Percentiles rank a stretch among this genome's conserved stretches.
phyloP scores from a whole-genome alignment of 2,888 invertebrate genomes.

The Busseola fusca region DNA sequence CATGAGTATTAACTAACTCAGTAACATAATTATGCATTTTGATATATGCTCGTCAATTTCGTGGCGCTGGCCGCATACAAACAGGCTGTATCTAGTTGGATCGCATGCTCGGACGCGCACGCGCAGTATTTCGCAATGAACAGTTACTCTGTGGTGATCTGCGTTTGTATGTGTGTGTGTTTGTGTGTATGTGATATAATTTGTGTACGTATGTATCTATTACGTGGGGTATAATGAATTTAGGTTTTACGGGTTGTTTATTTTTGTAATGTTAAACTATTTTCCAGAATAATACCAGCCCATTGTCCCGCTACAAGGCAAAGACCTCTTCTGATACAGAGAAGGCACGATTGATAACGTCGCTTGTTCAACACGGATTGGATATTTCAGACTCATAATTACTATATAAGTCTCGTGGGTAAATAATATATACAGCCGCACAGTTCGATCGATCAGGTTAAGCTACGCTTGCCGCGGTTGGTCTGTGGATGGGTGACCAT shows the following conservation, averaged over 20 bases:
- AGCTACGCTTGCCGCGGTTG: too few relatives aligned
- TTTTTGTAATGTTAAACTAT: too few relatives aligned
- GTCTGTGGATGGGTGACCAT: too few relatives aligned
- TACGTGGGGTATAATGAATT: constrained; percentile 16
- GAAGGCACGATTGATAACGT: not conserved
- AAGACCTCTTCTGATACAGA: not conserved
- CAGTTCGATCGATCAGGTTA: too few relatives aligned
- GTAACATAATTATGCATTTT: constrained; percentile 21
- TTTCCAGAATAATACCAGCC: not conserved
- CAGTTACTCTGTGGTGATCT: constrained; percentile 47
- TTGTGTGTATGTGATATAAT: constrained; percentile 34
- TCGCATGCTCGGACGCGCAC: constrained; percentile 53
- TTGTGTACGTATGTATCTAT: constrained; percentile 12
- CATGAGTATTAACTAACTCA: constrained; percentile 5
- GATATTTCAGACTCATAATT: not conserved
- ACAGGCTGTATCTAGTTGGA: constrained; percentile 34
- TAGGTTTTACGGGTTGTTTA: constrained; percentile 12
- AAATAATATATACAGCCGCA: too few relatives aligned
- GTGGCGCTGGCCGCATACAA: constrained; percentile 39
- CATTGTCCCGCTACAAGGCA: not conserved
- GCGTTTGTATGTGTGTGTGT: not conserved
- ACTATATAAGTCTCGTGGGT: too few relatives aligned
- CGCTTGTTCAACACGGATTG: not conserved
- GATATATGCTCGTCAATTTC: constrained; percentile 21
- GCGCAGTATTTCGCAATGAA: constrained; percentile 59